Percentiles rank a stretch among this genome's conserved stretches.
Evolutionary conservation across 2,888 invertebrate genomes (phyloP).

Genomic region (Acholoe squamosa): DNA sequence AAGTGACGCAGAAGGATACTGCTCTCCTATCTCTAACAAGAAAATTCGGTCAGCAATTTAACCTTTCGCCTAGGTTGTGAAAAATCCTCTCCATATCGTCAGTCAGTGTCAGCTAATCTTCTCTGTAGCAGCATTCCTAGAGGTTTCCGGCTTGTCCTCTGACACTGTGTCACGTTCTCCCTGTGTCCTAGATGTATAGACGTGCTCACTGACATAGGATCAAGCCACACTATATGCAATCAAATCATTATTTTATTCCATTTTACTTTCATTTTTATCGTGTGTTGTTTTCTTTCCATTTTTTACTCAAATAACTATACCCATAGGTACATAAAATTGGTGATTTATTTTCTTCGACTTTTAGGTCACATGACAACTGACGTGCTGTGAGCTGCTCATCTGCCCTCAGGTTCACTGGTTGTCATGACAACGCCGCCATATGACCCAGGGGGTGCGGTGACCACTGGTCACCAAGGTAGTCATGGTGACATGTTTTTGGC

Average conservation of each 20-base stretch:
- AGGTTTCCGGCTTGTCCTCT: neutral
- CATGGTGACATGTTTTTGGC: neutral
- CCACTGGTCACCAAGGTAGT: constrained; percentile 19
- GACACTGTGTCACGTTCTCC: neutral
- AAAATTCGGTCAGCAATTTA: neutral
- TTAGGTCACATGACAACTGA: neutral
- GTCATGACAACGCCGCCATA: neutral
- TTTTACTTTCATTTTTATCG: too few relatives aligned
- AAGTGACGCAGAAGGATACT: too few relatives aligned
- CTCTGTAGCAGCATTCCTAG: neutral
- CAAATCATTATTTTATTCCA: too few relatives aligned
- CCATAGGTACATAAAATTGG: too few relatives aligned
- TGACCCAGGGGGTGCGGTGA: neutral
- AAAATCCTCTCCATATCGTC: neutral
- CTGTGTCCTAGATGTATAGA: neutral
- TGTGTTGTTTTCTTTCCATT: too few relatives aligned
- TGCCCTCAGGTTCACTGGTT: neutral
- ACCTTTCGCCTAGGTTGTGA: neutral
- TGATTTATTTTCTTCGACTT: too few relatives aligned
- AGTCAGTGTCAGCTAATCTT: neutral
- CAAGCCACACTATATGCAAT: too few relatives aligned
- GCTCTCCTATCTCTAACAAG: neutral
- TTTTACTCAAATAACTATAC: too few relatives aligned
- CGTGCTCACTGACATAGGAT: neutral
- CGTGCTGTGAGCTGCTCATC: constrained; percentile 8